Conservation (phyloP, 2,113 vertebrate species). For the Oryzias curvinotus region DNA sequence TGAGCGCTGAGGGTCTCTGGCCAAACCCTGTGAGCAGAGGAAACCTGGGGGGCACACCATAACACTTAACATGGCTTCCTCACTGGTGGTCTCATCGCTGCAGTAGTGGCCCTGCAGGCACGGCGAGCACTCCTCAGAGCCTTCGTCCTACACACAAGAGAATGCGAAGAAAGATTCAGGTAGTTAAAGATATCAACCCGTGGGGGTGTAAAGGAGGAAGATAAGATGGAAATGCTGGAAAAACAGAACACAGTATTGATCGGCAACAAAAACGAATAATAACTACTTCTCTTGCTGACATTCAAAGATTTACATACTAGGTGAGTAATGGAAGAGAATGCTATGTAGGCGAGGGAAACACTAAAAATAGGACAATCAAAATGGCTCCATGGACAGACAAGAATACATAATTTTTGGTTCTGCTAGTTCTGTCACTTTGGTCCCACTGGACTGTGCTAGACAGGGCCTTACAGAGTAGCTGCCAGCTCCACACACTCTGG, state of each 20-base stretch:
- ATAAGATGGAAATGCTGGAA: not conserved
- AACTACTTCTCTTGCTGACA: conserved; percentile 20
- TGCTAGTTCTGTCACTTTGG: conserved; percentile 28
- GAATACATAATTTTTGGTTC: conserved; percentile 30
- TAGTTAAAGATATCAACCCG: conserved; percentile 53
- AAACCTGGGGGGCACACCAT: conserved; percentile 85
- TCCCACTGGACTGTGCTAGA: conserved; percentile 41
- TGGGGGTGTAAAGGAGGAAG: conserved; percentile 49
- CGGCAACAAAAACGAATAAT: no score
- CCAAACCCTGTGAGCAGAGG: conserved; percentile 83
- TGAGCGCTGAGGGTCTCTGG: conserved; percentile 75
- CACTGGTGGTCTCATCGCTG: conserved; percentile 81
- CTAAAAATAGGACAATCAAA: conserved; percentile 55
- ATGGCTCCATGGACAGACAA: conserved; percentile 15
- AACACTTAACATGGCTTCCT: conserved; percentile 81
- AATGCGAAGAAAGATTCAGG: conserved; percentile 39
- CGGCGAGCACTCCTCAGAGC: conserved; percentile 77
- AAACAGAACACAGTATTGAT: conserved; percentile 17
- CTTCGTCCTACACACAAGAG: conserved; percentile 74
- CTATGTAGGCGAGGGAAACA: conserved; percentile 43
- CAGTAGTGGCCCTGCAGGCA: conserved; percentile 86
- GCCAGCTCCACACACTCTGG: conserved; percentile 80
- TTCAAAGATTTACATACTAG: conserved; percentile 46
- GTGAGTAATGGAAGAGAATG: conserved; percentile 46
- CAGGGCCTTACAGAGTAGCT: conserved; percentile 86